Base-by-base conservation (phyloP, 2,797 vertebrate genomes). In the Staurois parvus region DNA sequence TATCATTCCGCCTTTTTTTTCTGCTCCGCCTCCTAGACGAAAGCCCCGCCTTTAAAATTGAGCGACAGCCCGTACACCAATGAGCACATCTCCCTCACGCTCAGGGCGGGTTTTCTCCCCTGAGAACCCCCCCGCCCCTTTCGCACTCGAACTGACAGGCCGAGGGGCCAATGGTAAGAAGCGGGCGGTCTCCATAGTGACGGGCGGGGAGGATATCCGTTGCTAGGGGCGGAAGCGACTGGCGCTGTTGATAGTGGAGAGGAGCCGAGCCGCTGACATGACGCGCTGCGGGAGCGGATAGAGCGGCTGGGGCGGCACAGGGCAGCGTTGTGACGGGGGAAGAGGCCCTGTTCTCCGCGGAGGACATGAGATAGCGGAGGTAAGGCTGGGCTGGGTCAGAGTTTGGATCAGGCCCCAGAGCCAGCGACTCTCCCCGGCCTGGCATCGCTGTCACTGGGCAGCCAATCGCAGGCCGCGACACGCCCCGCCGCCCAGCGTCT, bases 181-280 rank as follows among this genome's bases (percentile, higher is more conserved):
- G 30, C 66, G 30, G 26, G 30, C 28, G 24, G 64, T 69, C 48
- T 37, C 56, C 40, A 30, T 69, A 48, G 73, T 28, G 67, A 48
- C 15, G 37, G 59, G 79, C 29, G 74, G 66, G 79, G 45, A 64
- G 74, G 75, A 82, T 76, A 77, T 72, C 74, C 76, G 81, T 68
- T 79, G 72, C 75, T 79, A 84, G 79, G 86, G 73, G 85, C 84
- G 59, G 74, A 84, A 89, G 89, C 87, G 82, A 88, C 83, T 75
- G 85, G 72, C 52, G 78, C 72, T 76, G 75, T 40, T 70, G 67
- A 73, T 40, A 68, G n/a, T 67, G 15, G 72, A 42, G 52, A 8
- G 26, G 21, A 42, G 72, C 26, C 1, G 4, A 45, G 72, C 30
- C 19, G 42, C 42, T 64, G 75, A 66, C 81, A 75, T 90, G 85